These are phyloP conservation scores for Caenorhabditis brenneri DNA, from an alignment of 1,140 invertebrate genomes.

Conservation along the genomic window DNA sequence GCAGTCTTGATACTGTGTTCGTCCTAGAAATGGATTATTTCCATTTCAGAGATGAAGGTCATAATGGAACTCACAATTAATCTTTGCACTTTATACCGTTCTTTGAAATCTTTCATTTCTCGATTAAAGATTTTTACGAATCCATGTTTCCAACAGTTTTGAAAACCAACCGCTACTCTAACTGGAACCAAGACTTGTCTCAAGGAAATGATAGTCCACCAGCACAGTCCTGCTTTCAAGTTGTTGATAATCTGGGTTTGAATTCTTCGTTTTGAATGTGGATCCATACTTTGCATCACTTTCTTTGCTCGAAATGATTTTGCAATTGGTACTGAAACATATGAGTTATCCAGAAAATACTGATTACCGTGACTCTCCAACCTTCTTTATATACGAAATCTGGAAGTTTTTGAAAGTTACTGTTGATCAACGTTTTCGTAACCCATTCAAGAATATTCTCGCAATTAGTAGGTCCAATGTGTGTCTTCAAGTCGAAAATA, in stretches of 20 bases:
- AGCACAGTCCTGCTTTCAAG: background rate
- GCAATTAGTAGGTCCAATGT: background rate
- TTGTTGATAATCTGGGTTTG: background rate
- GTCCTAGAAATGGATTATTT: too few species aligned
- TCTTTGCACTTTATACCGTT: background rate
- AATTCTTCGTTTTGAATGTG: background rate
- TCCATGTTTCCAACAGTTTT: background rate
- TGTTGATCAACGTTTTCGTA: background rate
- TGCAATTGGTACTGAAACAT: background rate
- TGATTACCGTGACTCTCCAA: background rate
- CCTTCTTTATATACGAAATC: slow-evolving; percentile 20
- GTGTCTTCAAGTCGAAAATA: background rate
- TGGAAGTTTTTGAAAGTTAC: background rate
- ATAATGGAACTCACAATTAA: background rate
- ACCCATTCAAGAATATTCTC: background rate
- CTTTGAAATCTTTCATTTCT: background rate
- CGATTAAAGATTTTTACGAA: background rate
- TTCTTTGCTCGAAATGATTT: background rate
- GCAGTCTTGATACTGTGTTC: too few species aligned
- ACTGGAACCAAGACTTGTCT: slow-evolving; percentile 4
- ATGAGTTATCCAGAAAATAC: background rate
- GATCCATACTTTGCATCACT: background rate
- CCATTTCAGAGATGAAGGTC: too few species aligned
- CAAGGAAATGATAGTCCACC: background rate
- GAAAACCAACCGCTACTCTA: too few species aligned